Evolutionary conservation across 2,888 invertebrate species (phyloP).

Genomic region (Podotricha telesiphe): DNA sequence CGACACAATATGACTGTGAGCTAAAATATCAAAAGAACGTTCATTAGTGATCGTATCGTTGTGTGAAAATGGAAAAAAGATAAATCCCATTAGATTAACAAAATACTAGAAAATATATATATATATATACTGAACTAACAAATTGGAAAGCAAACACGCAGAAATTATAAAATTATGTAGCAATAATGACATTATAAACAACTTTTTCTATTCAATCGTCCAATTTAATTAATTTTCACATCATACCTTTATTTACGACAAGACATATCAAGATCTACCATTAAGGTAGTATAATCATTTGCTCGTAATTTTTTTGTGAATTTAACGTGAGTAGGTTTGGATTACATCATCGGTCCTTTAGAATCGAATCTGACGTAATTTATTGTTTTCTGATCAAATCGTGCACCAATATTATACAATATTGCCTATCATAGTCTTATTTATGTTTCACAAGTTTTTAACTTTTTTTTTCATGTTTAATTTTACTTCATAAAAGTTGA

Average conservation of each 20-base stretch:
- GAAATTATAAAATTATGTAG: not conserved
- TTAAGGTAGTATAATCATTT: constrained; percentile 20
- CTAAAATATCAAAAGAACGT: not conserved
- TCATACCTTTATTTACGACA: constrained; percentile 8
- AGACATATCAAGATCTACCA: constrained; percentile 1
- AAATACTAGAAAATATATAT: not conserved
- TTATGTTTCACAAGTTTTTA: not conserved
- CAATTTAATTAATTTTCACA: constrained; percentile 10
- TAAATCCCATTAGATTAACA: not conserved
- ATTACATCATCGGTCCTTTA: constrained; percentile 40
- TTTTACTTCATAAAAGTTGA: no score
- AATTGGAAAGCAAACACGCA: no score
- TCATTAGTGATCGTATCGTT: not conserved
- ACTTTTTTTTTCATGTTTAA: not conserved
- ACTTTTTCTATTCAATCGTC: not conserved
- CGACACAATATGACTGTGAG: no score
- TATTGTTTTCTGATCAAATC: constrained; percentile 24
- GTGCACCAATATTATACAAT: constrained; percentile 9
- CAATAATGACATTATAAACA: not conserved
- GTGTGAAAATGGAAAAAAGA: not conserved
- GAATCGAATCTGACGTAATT: constrained; percentile 31
- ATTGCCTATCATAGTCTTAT: not conserved
- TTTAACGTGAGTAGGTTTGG: constrained; percentile 34
- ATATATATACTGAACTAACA: no score
- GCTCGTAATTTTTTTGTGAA: constrained; percentile 19